These are phyloP conservation scores for Hipparchia sbordonii DNA, from an alignment of 2,888 invertebrate species.

Conservation along the genomic window DNA sequence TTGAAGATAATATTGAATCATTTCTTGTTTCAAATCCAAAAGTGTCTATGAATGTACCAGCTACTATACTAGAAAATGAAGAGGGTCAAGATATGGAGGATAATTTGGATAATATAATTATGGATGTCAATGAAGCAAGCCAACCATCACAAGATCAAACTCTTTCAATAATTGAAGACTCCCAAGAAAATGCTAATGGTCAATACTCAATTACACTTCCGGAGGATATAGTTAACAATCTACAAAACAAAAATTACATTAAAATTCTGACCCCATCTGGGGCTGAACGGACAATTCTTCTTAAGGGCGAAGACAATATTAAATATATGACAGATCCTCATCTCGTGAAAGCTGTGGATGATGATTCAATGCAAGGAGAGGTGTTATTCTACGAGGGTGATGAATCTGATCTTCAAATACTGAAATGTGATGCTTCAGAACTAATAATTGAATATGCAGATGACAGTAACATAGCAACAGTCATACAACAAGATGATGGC, in stretches of 20 bases:
- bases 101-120: constrained; percentile 45
- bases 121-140: constrained; percentile 56
- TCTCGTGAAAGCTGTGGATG: constrained; percentile 55
- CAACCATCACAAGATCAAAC: constrained; percentile 49
- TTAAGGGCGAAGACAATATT: constrained; percentile 62
- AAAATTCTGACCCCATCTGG: constrained; percentile 67
- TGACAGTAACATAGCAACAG: constrained; percentile 68
- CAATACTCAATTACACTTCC: constrained; percentile 35
- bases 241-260: constrained; percentile 57
- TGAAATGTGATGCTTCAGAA: constrained; percentile 75
- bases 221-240: constrained; percentile 45
- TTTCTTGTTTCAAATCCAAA: constrained; percentile 65
- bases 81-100: constrained; percentile 64
- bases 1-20: constrained; percentile 66
- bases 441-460: constrained; percentile 76
- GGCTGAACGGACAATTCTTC: constrained; percentile 63
- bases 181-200: constrained; percentile 41
- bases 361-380: constrained; percentile 60
- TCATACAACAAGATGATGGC: constrained; percentile 71
- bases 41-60: constrained; percentile 70
- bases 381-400: constrained; percentile 76
- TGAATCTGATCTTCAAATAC: constrained; percentile 69
- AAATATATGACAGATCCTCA: constrained; percentile 66
- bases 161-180: constrained; percentile 43
- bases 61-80: constrained; percentile 74